phyloP scores from a whole-genome alignment of 2,888 invertebrate genomes.

The Drosophila subsilvestris region DNA sequence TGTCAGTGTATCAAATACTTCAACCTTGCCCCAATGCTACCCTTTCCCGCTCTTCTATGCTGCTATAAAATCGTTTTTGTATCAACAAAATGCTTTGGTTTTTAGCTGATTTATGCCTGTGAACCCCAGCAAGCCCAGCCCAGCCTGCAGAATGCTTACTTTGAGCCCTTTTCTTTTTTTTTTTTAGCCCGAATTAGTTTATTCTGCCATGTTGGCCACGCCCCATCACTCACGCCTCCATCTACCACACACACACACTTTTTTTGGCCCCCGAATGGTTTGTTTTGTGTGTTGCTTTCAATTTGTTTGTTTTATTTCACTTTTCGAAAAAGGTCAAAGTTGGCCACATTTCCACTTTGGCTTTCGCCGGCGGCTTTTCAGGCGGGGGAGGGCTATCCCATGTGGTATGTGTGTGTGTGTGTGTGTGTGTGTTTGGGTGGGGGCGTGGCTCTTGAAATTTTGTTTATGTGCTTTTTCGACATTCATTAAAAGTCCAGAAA shows the following conservation, averaged over 20 bases:
- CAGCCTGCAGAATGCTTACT: constrained; percentile 48
- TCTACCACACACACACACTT: constrained; percentile 10
- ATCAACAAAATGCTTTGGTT: constrained; percentile 36
- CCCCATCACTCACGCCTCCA: constrained; percentile 43
- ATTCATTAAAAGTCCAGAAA: constrained; percentile 47
- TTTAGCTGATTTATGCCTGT: constrained; percentile 44
- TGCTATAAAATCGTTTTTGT: background rate
- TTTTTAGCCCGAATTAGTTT: constrained; percentile 53
- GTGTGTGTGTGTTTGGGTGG: constrained; percentile 15
- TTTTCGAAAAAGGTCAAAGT: constrained; percentile 71
- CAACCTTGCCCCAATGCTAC: background rate
- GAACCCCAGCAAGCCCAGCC: constrained; percentile 5
- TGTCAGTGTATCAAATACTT: background rate
- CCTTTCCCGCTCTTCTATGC: no score
- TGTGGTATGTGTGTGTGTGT: constrained; percentile 19
- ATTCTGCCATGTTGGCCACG: constrained; percentile 47
- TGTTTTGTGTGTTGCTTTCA: constrained; percentile 62
- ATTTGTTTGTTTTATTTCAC: constrained; percentile 76
- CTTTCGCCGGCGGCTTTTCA: constrained; percentile 31
- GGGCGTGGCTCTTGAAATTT: constrained; percentile 46
- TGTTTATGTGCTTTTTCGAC: constrained; percentile 50
- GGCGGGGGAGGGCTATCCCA: no score
- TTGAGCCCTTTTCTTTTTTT: constrained; percentile 40
- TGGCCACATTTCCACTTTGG: constrained; percentile 50
- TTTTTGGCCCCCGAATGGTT: constrained; percentile 1